Evolutionary conservation across 1,140 invertebrate species (phyloP), one percentile per base, ranked within the genome.

Genomic region (Myzus persicae): DNA sequence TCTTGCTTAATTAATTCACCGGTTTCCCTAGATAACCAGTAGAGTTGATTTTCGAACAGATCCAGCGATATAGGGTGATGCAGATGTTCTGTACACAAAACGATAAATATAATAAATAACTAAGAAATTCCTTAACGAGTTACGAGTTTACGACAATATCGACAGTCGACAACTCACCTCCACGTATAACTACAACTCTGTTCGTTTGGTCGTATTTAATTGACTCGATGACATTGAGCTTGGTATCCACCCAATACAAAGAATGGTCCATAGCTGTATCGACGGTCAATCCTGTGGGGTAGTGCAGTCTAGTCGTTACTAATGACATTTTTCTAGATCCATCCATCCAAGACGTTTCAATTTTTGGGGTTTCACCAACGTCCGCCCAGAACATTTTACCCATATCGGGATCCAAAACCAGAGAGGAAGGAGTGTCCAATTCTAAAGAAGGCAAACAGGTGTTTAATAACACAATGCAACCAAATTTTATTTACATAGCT

Each of bases 191-290:
- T 11, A 97, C 95, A 93, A 97, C 97, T 76, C 98, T 95, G 93
- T 97, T 97, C 0, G 96, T 96, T 1, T 99, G 99, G 95, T 99
- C 98, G 85, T 96, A 96, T 92, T 96, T 96, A 95, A 99, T 98
- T 31, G 97, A 97, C 95, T 99, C 99, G 93, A 99, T 99, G 0
- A 97, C 97, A 94, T 99, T 99, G 9, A 99, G 95, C 95, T 99
- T 99, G 1, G 97, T 97, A 95, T 99, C 99, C 1, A 97, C 98
- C 99, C 99, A 99, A 95, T 98, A 99, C 4, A 99, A 95, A 0
- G 97, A 96, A 94, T 99, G 98, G 93, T 98, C 97, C 96, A 98
- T 98, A 1, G 97, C 96, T 94, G 97, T 98, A 95, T 99, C 99
- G 44, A 99, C 97, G 1, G 98, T 96, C 1, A 99, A 94, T 0